Conservation (phyloP, 2,888 invertebrate genomes). For the Xylocampa areola region DNA sequence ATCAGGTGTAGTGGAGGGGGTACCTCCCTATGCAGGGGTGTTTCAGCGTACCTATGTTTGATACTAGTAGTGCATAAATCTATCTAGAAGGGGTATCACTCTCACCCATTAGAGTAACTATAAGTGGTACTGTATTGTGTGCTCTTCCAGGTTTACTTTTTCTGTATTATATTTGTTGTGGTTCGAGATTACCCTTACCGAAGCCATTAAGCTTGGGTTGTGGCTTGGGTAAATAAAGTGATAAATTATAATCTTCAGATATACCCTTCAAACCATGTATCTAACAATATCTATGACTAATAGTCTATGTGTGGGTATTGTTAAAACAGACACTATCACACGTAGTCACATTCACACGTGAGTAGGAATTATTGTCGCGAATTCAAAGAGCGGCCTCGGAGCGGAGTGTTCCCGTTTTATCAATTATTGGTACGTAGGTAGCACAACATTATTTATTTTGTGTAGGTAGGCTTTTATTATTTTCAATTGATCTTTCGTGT, state of each 20-base stretch:
- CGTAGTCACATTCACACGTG: background rate
- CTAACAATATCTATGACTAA: background rate
- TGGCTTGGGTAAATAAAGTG: background rate
- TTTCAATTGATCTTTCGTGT: conserved; percentile 16
- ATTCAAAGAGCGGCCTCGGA: conserved; percentile 6
- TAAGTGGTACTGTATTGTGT: too few relatives aligned
- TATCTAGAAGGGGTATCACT: background rate
- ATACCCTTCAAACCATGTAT: background rate
- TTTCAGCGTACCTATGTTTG: too few relatives aligned
- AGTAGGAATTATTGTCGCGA: background rate
- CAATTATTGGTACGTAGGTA: conserved; percentile 5
- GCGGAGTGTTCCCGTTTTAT: background rate
- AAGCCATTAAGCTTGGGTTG: too few relatives aligned
- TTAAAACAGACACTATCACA: background rate
- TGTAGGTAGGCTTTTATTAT: conserved; percentile 8
- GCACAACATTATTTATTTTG: too few relatives aligned
- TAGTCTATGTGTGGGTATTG: conserved; percentile 8
- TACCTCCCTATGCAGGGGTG: conserved; percentile 11
- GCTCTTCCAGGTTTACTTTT: background rate
- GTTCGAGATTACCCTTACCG: too few relatives aligned
- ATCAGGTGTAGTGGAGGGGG: conserved; percentile 20
- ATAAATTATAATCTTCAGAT: background rate
- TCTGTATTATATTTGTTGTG: background rate
- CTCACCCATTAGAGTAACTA: background rate
- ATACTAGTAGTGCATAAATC: too few relatives aligned